These are phyloP conservation scores for Himalopsyche kuldschensis DNA, from an alignment of 2,888 invertebrate species.

Conservation along the genomic window DNA sequence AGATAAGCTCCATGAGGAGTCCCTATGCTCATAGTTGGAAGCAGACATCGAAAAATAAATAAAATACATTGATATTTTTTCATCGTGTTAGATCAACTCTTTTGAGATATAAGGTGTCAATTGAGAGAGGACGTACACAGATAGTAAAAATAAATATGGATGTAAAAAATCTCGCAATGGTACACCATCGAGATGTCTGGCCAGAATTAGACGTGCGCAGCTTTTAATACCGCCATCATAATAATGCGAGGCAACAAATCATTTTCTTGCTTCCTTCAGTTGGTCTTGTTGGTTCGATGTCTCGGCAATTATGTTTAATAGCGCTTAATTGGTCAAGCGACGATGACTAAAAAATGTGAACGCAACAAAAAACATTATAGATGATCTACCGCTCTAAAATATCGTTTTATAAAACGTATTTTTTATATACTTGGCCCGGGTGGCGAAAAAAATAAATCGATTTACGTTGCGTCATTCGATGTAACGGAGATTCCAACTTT, in stretches of 20 bases:
- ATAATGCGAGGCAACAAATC: not conserved
- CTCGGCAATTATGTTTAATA: conserved; percentile 33
- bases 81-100: no score
- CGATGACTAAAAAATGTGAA: not conserved
- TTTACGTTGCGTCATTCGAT: not conserved
- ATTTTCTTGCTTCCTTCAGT: conserved; percentile 21
- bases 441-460: not conserved
- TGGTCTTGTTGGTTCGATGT: conserved; percentile 25
- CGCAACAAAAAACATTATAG: not conserved
- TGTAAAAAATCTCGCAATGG: no score
- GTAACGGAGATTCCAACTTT: not conserved
- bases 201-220: not conserved
- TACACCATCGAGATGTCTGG: not conserved
- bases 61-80: no score
- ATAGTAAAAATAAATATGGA: no score
- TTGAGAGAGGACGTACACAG: no score
- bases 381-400: not conserved
- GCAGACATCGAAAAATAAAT: no score
- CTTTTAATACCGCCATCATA: not conserved
- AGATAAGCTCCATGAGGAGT: no score
- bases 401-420: not conserved
- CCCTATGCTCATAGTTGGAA: no score
- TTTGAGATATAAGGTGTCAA: no score
- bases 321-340: conserved; percentile 32
- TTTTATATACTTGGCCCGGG: not conserved